Conservation (phyloP, 2,113 vertebrate species). For the Leptobrachium leishanense region DNA sequence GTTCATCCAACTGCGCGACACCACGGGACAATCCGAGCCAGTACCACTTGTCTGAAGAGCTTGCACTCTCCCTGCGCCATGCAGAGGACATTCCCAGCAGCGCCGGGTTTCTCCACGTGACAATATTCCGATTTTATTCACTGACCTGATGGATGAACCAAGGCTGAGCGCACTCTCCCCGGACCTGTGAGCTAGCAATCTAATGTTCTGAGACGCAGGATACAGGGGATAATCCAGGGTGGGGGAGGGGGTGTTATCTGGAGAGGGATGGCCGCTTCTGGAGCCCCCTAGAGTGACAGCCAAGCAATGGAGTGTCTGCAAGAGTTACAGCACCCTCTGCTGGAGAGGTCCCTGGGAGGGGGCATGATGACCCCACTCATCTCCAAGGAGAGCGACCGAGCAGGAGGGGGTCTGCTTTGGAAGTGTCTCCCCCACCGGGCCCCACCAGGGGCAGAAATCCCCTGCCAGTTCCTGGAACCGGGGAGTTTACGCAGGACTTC, state of each 20-base stretch:
- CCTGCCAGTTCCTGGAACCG: conserved; percentile 48
- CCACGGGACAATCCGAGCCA: no score
- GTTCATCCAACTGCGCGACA: no score
- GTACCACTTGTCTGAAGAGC: no score
- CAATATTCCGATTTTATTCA: no score
- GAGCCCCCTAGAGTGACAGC: conserved; percentile 1
- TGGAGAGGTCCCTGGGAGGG: conserved; percentile 29
- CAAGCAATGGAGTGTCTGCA: conserved; percentile 56
- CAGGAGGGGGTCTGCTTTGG: conserved; percentile 23
- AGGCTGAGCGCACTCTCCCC: background rate
- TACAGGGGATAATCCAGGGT: background rate
- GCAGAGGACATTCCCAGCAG: no score
- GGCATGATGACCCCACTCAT: conserved; percentile 33
- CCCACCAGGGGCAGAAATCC: conserved; percentile 15
- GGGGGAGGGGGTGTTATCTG: background rate
- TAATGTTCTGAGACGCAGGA: background rate
- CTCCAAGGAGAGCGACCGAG: conserved; percentile 8
- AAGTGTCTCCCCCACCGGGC: background rate
- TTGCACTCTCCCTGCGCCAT: no score
- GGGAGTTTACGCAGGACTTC: conserved; percentile 8
- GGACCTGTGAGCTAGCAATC: background rate
- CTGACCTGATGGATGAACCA: no score
- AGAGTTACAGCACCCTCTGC: conserved; percentile 59
- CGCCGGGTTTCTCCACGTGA: no score
- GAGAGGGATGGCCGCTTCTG: conserved; percentile 16